Evolutionary conservation across 1,140 invertebrate species (phyloP), one percentile per base, ranked within the genome.

Genomic region (Zaprionus tsacasi): DNA sequence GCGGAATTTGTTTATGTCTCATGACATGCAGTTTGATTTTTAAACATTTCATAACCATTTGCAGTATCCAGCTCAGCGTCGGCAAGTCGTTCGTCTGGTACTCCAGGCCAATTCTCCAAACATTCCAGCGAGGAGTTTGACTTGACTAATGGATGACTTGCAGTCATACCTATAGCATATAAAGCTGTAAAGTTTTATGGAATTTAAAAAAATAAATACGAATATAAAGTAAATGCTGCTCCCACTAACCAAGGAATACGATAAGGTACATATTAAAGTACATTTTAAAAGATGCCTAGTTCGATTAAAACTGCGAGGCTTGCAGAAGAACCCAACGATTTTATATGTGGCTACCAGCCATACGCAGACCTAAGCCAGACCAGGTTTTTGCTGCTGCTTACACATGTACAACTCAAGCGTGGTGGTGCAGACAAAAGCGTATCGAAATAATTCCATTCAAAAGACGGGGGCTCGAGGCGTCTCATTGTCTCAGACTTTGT

Each of bases 381-480:
- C 61, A 59, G 54, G 56, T 65, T 56, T 40, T 36, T 15, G 30
- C 43, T 15, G 30, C 43, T 25, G 21, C 21, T 21, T 21, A 21
- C 21, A 21, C 21, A 21, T 21, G 21, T 8, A 40, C 43, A 52
- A 25, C 43, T 43, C 66, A 63, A 57, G 67, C 68, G 59, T 64
- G 59, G 59, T 64, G 59, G 21, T 25, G 25, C 15, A 13, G 15
- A 57, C 56, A 61, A 74, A 56, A 69, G 25, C 48, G 40, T 48
- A 48, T 30, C n/a, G 35, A 43, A 70, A 76, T 69, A 66, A 72
- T 73, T 60, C 52, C 36, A 36, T 40, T 69, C 17, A 78, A 68
- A 78, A 66, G 38, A 76, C 21, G 82, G 82, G 83, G 79, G 85
- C 85, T 89, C 68, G 80, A 73, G 82, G 82, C 82, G 82, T 79